Percentiles rank a stretch among this genome's conserved stretches.
Conservation (phyloP, 2,797 vertebrate genomes). For the Tauraco hartlaubi region DNA sequence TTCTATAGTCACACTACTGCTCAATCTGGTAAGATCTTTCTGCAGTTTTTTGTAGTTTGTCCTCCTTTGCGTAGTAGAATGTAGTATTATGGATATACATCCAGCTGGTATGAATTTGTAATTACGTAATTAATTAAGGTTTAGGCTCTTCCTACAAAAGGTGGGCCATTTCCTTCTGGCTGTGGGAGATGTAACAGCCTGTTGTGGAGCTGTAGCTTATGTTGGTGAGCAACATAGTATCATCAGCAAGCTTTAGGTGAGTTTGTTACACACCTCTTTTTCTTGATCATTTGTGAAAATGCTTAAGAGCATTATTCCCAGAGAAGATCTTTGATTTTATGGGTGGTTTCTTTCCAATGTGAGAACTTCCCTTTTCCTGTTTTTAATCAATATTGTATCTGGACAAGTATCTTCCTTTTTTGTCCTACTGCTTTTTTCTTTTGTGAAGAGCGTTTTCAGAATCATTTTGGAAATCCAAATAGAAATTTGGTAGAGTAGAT, state of each 20-base stretch:
- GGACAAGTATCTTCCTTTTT: background rate
- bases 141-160: too few relatives aligned
- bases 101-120: too few relatives aligned
- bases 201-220: too few relatives aligned
- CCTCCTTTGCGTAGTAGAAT: background rate
- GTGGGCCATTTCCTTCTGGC: too few relatives aligned
- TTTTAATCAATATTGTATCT: background rate
- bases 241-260: background rate
- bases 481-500: background rate
- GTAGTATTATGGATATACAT: background rate
- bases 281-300: background rate
- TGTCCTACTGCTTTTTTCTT: background rate
- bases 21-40: background rate
- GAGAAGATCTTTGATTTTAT: background rate
- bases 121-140: too few relatives aligned
- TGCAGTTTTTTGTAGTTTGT: background rate
- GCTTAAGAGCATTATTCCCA: background rate
- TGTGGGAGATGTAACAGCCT: too few relatives aligned
- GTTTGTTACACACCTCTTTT: background rate
- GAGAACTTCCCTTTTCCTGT: background rate
- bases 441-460: background rate
- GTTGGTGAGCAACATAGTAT: background rate
- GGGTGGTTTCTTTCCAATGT: background rate
- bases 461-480: background rate
- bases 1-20: background rate